phyloP scores from a whole-genome alignment of 2,113 vertebrate species.

The Myiozetetes cayanensis region DNA sequence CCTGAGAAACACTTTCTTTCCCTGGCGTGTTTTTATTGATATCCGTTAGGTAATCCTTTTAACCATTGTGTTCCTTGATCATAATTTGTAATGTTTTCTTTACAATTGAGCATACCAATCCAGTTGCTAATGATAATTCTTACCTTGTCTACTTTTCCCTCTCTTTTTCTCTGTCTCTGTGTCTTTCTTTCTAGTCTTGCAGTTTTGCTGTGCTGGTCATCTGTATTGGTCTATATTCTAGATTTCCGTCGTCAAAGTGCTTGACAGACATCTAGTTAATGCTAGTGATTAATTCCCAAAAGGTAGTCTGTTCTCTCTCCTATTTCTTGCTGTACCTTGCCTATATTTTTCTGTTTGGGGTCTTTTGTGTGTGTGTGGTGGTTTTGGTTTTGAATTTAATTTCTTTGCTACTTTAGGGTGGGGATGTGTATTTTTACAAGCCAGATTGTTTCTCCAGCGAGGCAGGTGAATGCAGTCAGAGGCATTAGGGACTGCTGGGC shows the following conservation, averaged over 20 bases:
- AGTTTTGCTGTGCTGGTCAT: slow-evolving; percentile 42
- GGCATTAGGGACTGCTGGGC: background rate
- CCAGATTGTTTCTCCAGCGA: background rate
- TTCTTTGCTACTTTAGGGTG: background rate
- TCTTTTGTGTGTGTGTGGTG: background rate
- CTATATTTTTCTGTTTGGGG: background rate
- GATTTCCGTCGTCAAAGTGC: slow-evolving; percentile 22
- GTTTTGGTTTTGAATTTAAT: background rate
- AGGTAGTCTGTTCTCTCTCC: slow-evolving; percentile 50
- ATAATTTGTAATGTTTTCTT: background rate
- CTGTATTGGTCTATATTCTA: slow-evolving; percentile 46
- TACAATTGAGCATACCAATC: background rate
- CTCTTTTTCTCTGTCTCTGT: background rate
- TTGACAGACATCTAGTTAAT: slow-evolving; percentile 60
- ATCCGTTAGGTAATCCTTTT: background rate
- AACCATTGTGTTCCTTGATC: background rate
- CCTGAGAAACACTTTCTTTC: background rate
- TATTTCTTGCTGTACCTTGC: slow-evolving; percentile 25
- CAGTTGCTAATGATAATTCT: slow-evolving; percentile 12
- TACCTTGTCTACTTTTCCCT: slow-evolving; percentile 23
- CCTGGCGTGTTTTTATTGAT: background rate
- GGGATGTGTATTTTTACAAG: background rate
- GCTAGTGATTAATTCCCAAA: slow-evolving; percentile 45
- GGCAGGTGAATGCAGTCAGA: background rate
- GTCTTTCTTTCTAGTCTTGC: slow-evolving; percentile 32